These are phyloP conservation scores for Catocala sponsa DNA, from an alignment of 2,888 invertebrate genomes.

Conservation along the genomic window DNA sequence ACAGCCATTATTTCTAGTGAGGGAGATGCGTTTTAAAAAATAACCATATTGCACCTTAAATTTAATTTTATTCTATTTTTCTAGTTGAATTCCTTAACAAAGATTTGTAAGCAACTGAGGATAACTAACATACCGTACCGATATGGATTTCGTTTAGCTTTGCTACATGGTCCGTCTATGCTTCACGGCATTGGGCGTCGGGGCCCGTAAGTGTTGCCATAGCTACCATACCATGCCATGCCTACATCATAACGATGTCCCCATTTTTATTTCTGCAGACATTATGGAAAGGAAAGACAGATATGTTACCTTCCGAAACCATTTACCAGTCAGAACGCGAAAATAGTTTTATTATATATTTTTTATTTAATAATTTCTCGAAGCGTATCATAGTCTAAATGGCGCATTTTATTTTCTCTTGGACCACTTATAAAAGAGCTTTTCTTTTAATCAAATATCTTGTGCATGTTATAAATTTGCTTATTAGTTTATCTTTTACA, in stretches of 20 bases:
- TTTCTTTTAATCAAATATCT: neutral
- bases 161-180: constrained; percentile 65
- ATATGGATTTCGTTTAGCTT: constrained; percentile 71
- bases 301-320: too few relatives aligned
- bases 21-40: too few relatives aligned
- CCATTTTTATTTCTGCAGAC: constrained; percentile 1
- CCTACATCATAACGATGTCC: too few relatives aligned
- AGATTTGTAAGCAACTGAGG: constrained; percentile 64
- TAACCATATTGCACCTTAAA: too few relatives aligned
- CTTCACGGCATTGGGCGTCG: constrained; percentile 51
- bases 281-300: neutral
- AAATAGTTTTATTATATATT: too few relatives aligned
- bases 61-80: constrained; percentile 30
- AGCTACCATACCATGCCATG: neutral
- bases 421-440: too few relatives aligned
- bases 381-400: too few relatives aligned
- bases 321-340: too few relatives aligned
- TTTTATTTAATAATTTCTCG: too few relatives aligned
- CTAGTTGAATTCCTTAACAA: constrained; percentile 66
- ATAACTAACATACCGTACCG: constrained; percentile 70
- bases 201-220: constrained; percentile 66
- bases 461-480: neutral
- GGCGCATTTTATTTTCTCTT: too few relatives aligned
- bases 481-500: constrained; percentile 45
- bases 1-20: too few relatives aligned